Evolutionary conservation across 2,888 invertebrate genomes (phyloP).

Genomic region (Willowsia nigromaculata): DNA sequence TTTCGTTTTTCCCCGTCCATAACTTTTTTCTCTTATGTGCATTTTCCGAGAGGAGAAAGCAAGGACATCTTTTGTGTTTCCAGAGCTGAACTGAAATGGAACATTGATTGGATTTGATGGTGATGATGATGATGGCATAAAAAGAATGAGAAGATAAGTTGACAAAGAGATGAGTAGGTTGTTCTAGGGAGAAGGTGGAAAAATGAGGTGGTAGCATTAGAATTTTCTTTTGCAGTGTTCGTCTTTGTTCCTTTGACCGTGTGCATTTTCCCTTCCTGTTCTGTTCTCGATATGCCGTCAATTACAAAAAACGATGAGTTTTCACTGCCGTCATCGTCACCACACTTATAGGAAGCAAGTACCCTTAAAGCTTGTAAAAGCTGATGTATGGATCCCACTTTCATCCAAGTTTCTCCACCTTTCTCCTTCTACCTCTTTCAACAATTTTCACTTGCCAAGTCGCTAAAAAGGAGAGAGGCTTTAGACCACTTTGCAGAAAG

Average conservation of each 20-base stretch:
- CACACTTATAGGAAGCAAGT: too few species aligned
- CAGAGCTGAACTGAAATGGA: conserved; percentile 11
- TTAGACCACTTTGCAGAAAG: background rate
- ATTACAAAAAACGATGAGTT: background rate
- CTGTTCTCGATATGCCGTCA: background rate
- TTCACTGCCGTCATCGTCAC: too few species aligned
- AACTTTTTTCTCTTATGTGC: background rate
- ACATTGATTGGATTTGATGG: conserved; percentile 65
- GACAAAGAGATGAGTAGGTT: background rate
- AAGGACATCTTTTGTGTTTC: background rate
- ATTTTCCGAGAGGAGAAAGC: background rate
- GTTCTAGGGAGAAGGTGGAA: background rate
- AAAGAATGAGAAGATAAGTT: background rate
- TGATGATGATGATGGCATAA: background rate
- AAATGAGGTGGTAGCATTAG: too few species aligned
- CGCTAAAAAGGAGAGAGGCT: too few species aligned
- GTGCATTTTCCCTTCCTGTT: background rate
- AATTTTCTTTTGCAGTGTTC: too few species aligned
- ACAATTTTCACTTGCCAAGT: too few species aligned
- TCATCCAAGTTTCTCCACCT: too few species aligned
- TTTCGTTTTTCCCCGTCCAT: too few species aligned
- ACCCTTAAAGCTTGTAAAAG: too few species aligned
- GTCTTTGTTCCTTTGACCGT: background rate
- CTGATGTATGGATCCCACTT: too few species aligned
- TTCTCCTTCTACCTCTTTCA: too few species aligned